Conservation (phyloP, 2,888 invertebrate genomes). For the Altica lythri region DNA sequence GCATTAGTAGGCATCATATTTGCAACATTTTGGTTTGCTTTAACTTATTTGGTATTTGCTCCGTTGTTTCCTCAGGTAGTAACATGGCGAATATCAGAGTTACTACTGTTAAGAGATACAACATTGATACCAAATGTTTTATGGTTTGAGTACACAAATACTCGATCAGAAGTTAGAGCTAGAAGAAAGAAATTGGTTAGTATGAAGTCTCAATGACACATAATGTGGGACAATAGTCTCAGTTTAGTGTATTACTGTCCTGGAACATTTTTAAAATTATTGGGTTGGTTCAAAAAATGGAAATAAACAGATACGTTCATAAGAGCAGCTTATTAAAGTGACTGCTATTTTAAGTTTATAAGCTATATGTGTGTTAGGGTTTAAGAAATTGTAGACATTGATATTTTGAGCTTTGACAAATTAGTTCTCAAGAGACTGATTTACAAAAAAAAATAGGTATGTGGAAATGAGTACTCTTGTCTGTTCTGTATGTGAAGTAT, state of each 20-base stretch:
- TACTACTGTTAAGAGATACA: conserved; percentile 84
- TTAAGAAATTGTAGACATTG: conserved; percentile 20
- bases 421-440: conserved; percentile 27
- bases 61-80: conserved; percentile 85
- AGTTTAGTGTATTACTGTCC: conserved; percentile 40
- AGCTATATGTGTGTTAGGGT: conserved; percentile 24
- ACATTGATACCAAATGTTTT: conserved; percentile 89
- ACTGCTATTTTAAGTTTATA: conserved; percentile 24
- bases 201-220: conserved; percentile 82
- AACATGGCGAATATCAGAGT: conserved; percentile 82
- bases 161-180: conserved; percentile 80
- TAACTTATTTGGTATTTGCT: conserved; percentile 80
- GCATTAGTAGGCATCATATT: conserved; percentile 72
- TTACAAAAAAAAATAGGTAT: conserved; percentile 13
- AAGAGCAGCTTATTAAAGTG: conserved; percentile 18
- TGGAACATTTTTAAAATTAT: conserved; percentile 23
- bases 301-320: conserved; percentile 6
- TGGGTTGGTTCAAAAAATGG: conserved; percentile 23
- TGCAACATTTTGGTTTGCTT: conserved; percentile 80
- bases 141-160: conserved; percentile 92
- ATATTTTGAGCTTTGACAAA: conserved; percentile 19
- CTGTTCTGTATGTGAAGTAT: conserved; percentile 15
- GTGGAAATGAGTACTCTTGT: conserved; percentile 4
- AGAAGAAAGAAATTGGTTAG: conserved; percentile 80
- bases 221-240: conserved; percentile 56